These are phyloP conservation scores for Melolontha melolontha DNA, from an alignment of 2,888 invertebrate species.

Conservation along the genomic window DNA sequence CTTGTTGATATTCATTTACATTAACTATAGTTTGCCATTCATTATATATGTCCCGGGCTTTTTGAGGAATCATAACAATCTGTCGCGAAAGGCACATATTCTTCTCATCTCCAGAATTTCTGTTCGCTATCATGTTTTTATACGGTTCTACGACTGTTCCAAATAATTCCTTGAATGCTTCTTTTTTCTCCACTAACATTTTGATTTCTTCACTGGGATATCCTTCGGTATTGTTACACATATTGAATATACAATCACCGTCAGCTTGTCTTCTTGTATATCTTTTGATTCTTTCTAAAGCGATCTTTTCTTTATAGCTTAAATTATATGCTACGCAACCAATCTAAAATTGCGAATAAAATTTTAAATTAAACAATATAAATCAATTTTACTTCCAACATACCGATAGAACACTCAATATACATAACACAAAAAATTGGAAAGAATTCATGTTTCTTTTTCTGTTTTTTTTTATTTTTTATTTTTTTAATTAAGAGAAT, in stretches of 20 bases:
- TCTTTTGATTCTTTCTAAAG: slow-evolving; percentile 16
- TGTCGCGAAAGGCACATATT: slow-evolving; percentile 28
- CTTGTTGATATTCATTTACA: slow-evolving; percentile 23
- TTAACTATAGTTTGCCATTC: slow-evolving; percentile 36
- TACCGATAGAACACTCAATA: not conserved
- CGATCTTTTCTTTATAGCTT: not conserved
- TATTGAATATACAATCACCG: slow-evolving; percentile 36
- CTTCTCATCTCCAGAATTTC: not conserved
- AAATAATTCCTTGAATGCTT: slow-evolving; percentile 37
- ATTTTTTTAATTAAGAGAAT: no score
- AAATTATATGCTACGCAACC: not conserved
- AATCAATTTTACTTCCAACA: not conserved
- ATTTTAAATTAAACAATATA: no score
- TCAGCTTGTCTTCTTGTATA: slow-evolving; percentile 8
- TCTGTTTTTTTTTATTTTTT: no score
- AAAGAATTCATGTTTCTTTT: no score
- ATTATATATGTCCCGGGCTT: slow-evolving; percentile 10
- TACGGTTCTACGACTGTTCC: slow-evolving; percentile 44
- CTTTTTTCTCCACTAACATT: slow-evolving; percentile 29
- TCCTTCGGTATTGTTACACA: slow-evolving; percentile 39
- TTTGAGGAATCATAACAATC: slow-evolving; percentile 21
- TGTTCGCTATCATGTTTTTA: not conserved
- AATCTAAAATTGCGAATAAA: not conserved
- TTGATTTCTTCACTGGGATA: slow-evolving; percentile 41
- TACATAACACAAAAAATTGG: no score